Evolutionary conservation across 2,113 vertebrate species (phyloP), one percentile per base, ranked within the genome.

Genomic region (Brachirus orientalis): DNA sequence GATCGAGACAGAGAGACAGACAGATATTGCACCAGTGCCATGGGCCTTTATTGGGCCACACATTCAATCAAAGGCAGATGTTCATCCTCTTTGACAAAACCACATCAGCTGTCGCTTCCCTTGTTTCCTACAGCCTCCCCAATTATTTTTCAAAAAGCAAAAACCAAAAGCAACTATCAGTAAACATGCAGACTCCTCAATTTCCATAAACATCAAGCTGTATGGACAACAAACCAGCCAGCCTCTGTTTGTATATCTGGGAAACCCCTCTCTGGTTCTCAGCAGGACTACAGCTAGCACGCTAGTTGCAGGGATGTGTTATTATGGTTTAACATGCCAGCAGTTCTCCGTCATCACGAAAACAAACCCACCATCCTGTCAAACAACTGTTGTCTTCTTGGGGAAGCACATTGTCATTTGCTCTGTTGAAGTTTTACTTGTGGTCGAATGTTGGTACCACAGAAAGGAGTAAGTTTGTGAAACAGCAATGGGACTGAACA

Each of bases 31-130:
- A 74, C 62, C 61, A 72, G 59, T 60, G 70, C 73, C 64, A 72
- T 28, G 7, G 53, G 51, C 60, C 73, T 85, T 87, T 83, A 85
- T 83, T 79, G 80, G 79, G 75, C 80, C 77, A 76, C 77, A 82
- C 65, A 53, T 84, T 70, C 79, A 90, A 92, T 90, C 83, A 86
- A 85, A 90, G 81, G 83, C 89, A 92, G 86, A 92, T 91, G 90
- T 85, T 82, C 54, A 22, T 73, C 84, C 51, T 33, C 68, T 79
- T 79, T 35, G 75, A 87, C 77, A 47, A 62, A 85, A 83, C 85
- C 87, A 77, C 86, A 84, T 86, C 86, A 89, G 88, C 90, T 92
- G 90, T 90, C 75, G 86, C 67, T 83, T 72, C 72, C 69, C 80
- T 73, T 79, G 79, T 86, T 84, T 66, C 69, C 59, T 81, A 77